Conservation (phyloP, 2,113 vertebrate genomes). For the Lophius piscatorius region DNA sequence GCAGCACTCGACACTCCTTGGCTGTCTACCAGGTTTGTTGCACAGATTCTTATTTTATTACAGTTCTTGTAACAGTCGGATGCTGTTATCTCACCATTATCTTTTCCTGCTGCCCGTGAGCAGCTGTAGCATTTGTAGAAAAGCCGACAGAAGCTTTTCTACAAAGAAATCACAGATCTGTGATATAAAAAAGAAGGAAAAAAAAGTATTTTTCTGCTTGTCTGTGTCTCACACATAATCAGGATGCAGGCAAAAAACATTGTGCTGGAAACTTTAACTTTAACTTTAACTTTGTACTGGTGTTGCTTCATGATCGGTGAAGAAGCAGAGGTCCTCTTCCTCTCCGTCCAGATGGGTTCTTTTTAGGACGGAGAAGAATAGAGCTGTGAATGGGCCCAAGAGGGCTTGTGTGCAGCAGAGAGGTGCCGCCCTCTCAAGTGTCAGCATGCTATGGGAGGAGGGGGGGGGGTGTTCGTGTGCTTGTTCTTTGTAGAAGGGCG, state of each 20-base stretch:
- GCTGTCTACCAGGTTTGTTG: conserved; percentile 58
- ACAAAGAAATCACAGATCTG: neutral
- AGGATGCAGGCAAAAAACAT: neutral
- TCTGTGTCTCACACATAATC: neutral
- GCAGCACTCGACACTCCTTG: conserved; percentile 4
- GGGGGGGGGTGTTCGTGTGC: conserved; percentile 18
- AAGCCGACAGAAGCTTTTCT: conserved; percentile 11
- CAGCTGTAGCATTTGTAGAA: conserved; percentile 12
- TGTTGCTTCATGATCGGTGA: conserved; percentile 32
- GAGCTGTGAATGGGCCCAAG: conserved; percentile 66
- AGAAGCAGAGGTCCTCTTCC: conserved; percentile 46
- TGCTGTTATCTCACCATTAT: conserved; percentile 38
- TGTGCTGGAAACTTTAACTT: conserved; percentile 7
- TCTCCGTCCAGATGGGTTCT: conserved; percentile 59
- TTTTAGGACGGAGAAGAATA: conserved; percentile 66
- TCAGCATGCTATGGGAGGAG: conserved; percentile 54
- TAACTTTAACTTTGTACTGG: too few relatives aligned
- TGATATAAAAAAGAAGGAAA: neutral
- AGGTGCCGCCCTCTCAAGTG: conserved; percentile 73
- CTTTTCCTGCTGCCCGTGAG: conserved; percentile 16
- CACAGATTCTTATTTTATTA: conserved; percentile 12
- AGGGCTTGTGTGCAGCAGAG: conserved; percentile 60
- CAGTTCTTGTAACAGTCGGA: too few relatives aligned
- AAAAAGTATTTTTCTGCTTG: neutral
- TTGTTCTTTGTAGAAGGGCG: conserved; percentile 28